These are phyloP conservation scores for Penaeus japonicus DNA, from an alignment of 1,140 invertebrate species.

Conservation along the genomic window DNA sequence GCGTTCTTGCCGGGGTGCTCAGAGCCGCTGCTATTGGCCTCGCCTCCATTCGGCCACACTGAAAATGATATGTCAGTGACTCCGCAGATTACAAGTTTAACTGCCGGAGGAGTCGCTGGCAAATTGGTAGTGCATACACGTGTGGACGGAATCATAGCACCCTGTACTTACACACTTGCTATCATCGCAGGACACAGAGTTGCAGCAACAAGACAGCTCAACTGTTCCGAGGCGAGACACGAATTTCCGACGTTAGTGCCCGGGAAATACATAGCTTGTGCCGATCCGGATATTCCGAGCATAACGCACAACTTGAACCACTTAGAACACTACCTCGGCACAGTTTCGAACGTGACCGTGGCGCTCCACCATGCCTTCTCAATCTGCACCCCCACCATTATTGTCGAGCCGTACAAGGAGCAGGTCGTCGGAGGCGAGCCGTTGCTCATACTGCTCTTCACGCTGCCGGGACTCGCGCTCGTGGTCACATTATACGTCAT, in stretches of 20 bases:
- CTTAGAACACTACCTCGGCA: slow-evolving; percentile 30
- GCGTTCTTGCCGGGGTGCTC: slow-evolving; percentile 68
- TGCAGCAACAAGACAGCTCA: slow-evolving; percentile 49
- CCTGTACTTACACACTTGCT: slow-evolving; percentile 52
- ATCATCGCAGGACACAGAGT: slow-evolving; percentile 38
- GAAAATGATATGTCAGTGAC: neutral
- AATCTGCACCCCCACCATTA: slow-evolving; percentile 31
- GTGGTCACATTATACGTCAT: slow-evolving; percentile 56
- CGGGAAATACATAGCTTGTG: slow-evolving; percentile 52
- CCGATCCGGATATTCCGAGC: slow-evolving; percentile 40
- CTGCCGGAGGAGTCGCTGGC: slow-evolving; percentile 51
- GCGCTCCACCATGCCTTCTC: slow-evolving; percentile 31
- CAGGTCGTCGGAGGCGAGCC: slow-evolving; percentile 45
- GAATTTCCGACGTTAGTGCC: slow-evolving; percentile 40
- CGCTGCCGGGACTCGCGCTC: slow-evolving; percentile 52
- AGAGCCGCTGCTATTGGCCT: slow-evolving; percentile 66
- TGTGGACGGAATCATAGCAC: slow-evolving; percentile 17
- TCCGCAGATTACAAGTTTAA: slow-evolving; percentile 47
- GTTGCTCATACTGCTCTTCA: slow-evolving; percentile 51
- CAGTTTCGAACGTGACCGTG: slow-evolving; percentile 21
- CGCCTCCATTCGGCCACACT: slow-evolving; percentile 58
- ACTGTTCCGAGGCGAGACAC: slow-evolving; percentile 53
- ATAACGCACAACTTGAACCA: slow-evolving; percentile 9
- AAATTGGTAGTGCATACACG: slow-evolving; percentile 56
- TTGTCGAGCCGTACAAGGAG: slow-evolving; percentile 21